Evolutionary conservation across 2,888 invertebrate genomes (phyloP), one percentile per base, ranked within the genome.

Genomic region (Marronus borbonicus): DNA sequence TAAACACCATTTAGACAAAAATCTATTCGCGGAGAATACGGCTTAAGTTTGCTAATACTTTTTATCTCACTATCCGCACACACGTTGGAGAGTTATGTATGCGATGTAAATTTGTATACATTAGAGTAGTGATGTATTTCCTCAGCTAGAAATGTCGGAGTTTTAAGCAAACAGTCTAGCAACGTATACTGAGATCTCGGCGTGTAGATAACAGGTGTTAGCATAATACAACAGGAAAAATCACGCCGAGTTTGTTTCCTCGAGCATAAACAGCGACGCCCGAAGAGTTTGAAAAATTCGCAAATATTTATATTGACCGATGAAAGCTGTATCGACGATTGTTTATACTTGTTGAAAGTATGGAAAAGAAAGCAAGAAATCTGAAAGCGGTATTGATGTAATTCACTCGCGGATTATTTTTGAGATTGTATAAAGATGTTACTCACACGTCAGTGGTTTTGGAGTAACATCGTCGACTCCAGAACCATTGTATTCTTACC

Each of bases 1-100:
- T 49, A 66, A 66, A 66, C 49, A 24, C 12, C 17, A 66, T 66
- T 66, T 66, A 44, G 66, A 66, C 66, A 66, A 66, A 66, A 66
- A 66, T 62, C 62, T 62, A 62, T 62, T 28, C 62, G 31, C 62
- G 10, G 28, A 3, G 5, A 62, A 31, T 31, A 24, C 55, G 20
- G 8, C 24, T 55, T 7, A 24, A 55, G 62, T 62, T 62, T 62
- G 62, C 62, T 62, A 62, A 62, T 31, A 62, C 62, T 31, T 31
- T 62, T 24, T 62, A 62, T 28, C 24, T 12, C 10, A 2, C 12
- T 44, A 10, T 44, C 12, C 5, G 31, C 44, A 44, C 12, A 44
- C 44, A 12, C 44, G 8, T 44, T 44, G 12, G 10, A 44, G 12
- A 44, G 44, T 55, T 55, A n/a, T 55, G 55, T 20, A 55, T 55